Evolutionary conservation across 2,797 vertebrate species (phyloP), one percentile per base, ranked within the genome.

Genomic region (Loriculus beryllinus): DNA sequence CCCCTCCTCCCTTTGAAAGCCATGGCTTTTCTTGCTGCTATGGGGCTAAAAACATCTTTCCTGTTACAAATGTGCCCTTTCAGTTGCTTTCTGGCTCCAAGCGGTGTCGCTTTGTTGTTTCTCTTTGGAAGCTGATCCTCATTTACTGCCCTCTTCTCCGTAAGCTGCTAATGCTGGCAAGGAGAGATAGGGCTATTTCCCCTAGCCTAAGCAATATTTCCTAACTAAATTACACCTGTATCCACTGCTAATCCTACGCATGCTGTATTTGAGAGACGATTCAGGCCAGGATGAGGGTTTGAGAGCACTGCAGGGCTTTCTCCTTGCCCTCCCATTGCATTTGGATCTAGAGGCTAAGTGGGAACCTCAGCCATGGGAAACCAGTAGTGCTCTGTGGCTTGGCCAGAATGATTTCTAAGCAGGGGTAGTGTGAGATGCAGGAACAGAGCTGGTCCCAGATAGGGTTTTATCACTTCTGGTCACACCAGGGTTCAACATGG

Each of bases 21-120:
- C 28, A 28, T 3, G 74, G 69, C 37, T 92, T 76, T 82, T 84
- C 69, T 67, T 90, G 59, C 74, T 71, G 82, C 49, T 74, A 26
- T 60, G 62, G 56, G 47, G 80, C 22, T 60, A 33, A 83, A 92
- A 95, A 83, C 71, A 60, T 63, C 51, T 80, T 87, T 87, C 80
- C 78, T 90, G 67, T 59, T 74, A 83, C 86, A 89, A 88, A 91
- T 11, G 10, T 88, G 78, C 84, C 92, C 86, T 95, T 95, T 78
- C 48, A 31, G 57, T 62, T 63, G 57, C 70, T 93, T 81, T 70
- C 76, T 86, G 60, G 42, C 90, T 94, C 60, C 89, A 85, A 90
- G 88, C 26, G 4, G n/a, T 74, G 63, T 49, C 57, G 39, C n/a
- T 69, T 79, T 79, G 75, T 75, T 74, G 42, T 54, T 94, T 76